Evolutionary conservation across 2,888 invertebrate genomes (phyloP).

Genomic region (Idaea biselata): DNA sequence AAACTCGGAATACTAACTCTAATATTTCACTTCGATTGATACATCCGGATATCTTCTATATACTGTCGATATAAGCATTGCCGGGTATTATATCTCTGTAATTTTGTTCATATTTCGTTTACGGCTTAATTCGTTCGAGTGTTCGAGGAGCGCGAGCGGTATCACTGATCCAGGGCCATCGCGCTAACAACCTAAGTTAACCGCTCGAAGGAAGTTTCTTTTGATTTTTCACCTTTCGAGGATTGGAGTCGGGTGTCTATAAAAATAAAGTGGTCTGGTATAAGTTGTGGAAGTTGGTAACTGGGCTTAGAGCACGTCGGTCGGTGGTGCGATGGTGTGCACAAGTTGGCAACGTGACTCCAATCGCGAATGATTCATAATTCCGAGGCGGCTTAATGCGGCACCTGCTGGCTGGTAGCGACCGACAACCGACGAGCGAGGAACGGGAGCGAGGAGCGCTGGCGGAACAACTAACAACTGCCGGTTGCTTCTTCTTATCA

Average conservation of each 20-base stretch:
- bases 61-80: too few species aligned
- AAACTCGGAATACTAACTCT: too few species aligned
- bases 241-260: slow-evolving; percentile 35
- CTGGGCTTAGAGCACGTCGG: slow-evolving; percentile 19
- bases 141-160: not conserved
- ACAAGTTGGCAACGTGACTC: slow-evolving; percentile 26
- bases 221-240: slow-evolving; percentile 41
- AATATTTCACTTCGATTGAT: too few species aligned
- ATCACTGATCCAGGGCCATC: slow-evolving; percentile 6
- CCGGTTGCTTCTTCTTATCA: too few species aligned
- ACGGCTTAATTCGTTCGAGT: not conserved
- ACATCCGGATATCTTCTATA: too few species aligned
- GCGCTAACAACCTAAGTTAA: slow-evolving; percentile 36
- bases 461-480: too few species aligned
- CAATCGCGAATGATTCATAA: slow-evolving; percentile 19
- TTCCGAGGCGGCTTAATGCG: slow-evolving; percentile 19
- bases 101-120: not conserved
- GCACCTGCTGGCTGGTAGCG: slow-evolving; percentile 32
- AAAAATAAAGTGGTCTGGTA: slow-evolving; percentile 37
- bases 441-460: too few species aligned
- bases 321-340: slow-evolving; percentile 20
- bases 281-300: slow-evolving; percentile 14
- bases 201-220: slow-evolving; percentile 35
- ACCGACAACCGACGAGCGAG: not conserved
- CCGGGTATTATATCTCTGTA: not conserved